A percentile compares a stretch with the other conserved stretches of the same genome.
phyloP scores from a whole-genome alignment of 2,888 invertebrate genomes.

The Pyralis farinalis region DNA sequence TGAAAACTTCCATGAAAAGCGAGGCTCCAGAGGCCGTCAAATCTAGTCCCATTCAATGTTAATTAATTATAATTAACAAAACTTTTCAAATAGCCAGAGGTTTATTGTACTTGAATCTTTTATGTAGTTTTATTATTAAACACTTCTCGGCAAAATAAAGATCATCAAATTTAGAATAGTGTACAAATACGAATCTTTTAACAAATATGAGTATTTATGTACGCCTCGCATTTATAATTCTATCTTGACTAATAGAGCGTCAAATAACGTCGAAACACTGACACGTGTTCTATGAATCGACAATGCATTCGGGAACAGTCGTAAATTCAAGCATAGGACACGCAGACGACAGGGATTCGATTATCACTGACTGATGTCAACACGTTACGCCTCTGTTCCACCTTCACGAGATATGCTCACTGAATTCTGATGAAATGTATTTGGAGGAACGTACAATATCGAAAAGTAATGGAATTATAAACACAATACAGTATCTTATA shows the following conservation, averaged over 20 bases:
- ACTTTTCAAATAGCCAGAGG: not conserved
- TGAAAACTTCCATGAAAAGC: conserved; percentile 4
- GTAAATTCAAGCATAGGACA: too few species aligned
- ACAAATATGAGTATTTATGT: too few species aligned
- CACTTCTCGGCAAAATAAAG: too few species aligned
- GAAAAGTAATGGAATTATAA: not conserved
- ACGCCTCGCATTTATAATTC: too few species aligned
- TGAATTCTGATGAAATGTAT: conserved; percentile 5
- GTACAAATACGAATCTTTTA: too few species aligned
- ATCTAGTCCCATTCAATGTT: not conserved
- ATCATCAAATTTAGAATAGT: too few species aligned
- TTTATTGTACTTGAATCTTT: not conserved
- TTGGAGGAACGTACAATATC: not conserved
- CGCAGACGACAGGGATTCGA: conserved; percentile 11
- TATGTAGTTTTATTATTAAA: not conserved
- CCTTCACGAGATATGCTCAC: conserved; percentile 3
- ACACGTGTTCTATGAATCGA: too few species aligned
- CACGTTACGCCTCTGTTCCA: conserved; percentile 1
- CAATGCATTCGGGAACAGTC: too few species aligned
- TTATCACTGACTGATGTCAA: conserved; percentile 5
- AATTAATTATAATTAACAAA: conserved; percentile 3
- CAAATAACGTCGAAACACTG: too few species aligned
- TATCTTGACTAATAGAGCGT: too few species aligned
- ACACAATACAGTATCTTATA: too few species aligned
- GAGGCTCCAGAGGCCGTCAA: conserved; percentile 3